Evolutionary conservation across 2,797 vertebrate species (phyloP), one percentile per base, ranked within the genome.

Genomic region (Myripristis jacobus): DNA sequence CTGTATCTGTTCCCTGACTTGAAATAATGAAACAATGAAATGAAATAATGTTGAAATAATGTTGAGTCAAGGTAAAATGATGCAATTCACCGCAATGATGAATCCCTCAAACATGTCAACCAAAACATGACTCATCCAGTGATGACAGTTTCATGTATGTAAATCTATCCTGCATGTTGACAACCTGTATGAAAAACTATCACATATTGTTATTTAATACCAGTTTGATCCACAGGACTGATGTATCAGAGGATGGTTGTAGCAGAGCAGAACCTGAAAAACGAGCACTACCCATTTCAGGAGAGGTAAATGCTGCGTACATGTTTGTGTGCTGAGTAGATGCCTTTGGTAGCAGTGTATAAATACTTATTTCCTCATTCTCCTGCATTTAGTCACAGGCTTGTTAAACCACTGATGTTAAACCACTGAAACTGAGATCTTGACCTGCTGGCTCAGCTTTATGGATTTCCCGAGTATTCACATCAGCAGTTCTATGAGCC

Each of bases 241-340:
- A 79, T 95, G 80, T 98, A 96, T 88, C 96, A 97, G 70, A 94
- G 95, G 87, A 95, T 92, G 91, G 88, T 99, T 38, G 89, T 95
- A 47, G 93, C 95, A 0, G 97, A 99, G 73, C 97, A 99, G 79
- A 95, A 92, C 55, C 91, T 99, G 31, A 94, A 82, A 52, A 96
- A 88, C 0, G 92, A 96, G 6, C 81, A 90, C 0, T 95, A 94
- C 79, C 94, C 95, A n/a, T 94, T 92, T 53, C 95, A 95, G 83
- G 96, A 98, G 75, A 95, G 93, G 97, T 98, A 75, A 94, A 95
- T 85, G 8, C 22, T 41, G 10, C 16, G 1, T 22, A n/a, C 24
- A 11, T 21, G 19, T 22, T 9, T 57, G 11, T 48, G 2, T 18
- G 13, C 27, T 3, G 21, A 52, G 21, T 31, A 41, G 48, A 34